phyloP scores from a whole-genome alignment of 2,888 invertebrate species.

The Phania funesta region DNA sequence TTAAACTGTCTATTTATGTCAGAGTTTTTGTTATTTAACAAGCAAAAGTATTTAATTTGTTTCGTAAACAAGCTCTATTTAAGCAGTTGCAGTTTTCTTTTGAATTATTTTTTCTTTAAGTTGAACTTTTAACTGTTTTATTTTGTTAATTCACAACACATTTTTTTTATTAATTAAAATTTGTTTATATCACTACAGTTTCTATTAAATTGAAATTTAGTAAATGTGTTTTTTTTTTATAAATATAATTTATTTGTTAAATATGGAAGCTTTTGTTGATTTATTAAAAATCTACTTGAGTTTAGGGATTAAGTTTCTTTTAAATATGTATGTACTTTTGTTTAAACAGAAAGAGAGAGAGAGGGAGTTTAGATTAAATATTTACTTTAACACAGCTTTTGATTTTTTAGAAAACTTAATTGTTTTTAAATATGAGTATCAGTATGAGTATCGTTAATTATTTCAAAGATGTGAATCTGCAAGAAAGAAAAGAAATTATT shows the following conservation, averaged over 20 bases:
- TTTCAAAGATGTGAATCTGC: neutral
- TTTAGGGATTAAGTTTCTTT: slow-evolving; percentile 17
- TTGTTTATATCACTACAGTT: slow-evolving; percentile 44
- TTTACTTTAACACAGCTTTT: slow-evolving; percentile 53
- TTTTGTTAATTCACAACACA: slow-evolving; percentile 58
- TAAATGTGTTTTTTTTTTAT: slow-evolving; percentile 18
- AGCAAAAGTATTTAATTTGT: neutral
- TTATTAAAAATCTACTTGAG: slow-evolving; percentile 54
- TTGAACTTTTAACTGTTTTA: no score
- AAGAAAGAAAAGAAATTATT: neutral
- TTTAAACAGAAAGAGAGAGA: neutral
- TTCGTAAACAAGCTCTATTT: slow-evolving; percentile 27
- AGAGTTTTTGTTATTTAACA: neutral
- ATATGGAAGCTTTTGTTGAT: slow-evolving; percentile 65
- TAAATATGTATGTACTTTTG: slow-evolving; percentile 15
- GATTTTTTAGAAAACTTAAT: neutral
- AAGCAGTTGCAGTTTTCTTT: neutral
- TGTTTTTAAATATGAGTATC: neutral
- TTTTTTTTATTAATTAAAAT: slow-evolving; percentile 25
- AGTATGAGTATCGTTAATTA: neutral
- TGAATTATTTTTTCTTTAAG: no score
- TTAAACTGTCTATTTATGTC: slow-evolving; percentile 2
- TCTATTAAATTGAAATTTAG: slow-evolving; percentile 28
- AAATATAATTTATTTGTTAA: no score
- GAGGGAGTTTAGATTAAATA: slow-evolving; percentile 1